phyloP scores from a whole-genome alignment of 2,888 invertebrate species.

The Herminia tarsipennalis region DNA sequence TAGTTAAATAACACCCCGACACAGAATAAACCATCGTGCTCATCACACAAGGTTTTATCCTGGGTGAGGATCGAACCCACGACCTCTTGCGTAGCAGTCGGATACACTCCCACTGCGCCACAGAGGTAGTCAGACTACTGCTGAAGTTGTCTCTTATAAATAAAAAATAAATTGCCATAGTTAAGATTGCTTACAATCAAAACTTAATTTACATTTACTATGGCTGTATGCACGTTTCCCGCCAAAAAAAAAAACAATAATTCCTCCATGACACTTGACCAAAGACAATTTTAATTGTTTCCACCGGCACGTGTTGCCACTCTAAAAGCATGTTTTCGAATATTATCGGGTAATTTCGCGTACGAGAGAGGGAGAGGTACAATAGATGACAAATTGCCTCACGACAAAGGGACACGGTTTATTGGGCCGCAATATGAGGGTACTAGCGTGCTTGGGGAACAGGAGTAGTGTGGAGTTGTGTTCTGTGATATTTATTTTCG shows the following conservation, averaged over 20 bases:
- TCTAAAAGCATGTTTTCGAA: slow-evolving; percentile 67
- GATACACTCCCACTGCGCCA: too few relatives aligned
- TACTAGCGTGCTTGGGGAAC: slow-evolving; percentile 66
- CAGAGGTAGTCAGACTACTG: too few relatives aligned
- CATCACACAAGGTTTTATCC: too few relatives aligned
- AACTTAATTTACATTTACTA: too few relatives aligned
- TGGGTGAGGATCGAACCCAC: too few relatives aligned
- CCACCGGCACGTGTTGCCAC: slow-evolving; percentile 73
- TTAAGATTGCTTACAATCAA: too few relatives aligned
- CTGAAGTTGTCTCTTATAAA: too few relatives aligned
- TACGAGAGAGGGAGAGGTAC: slow-evolving; percentile 46
- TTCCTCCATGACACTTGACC: slow-evolving; percentile 43
- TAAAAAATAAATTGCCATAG: too few relatives aligned
- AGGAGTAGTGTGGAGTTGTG: slow-evolving; percentile 44
- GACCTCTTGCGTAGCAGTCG: too few relatives aligned
- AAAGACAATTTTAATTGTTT: slow-evolving; percentile 78
- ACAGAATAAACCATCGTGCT: too few relatives aligned
- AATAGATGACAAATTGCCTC: slow-evolving; percentile 82
- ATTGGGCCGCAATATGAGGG: slow-evolving; percentile 81
- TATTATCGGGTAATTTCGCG: slow-evolving; percentile 38
- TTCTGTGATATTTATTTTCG: neutral
- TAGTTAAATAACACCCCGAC: too few relatives aligned
- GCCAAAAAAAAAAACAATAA: slow-evolving; percentile 2
- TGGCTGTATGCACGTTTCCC: too few relatives aligned
- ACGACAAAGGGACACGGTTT: slow-evolving; percentile 81